Conservation (phyloP, 2,113 vertebrate genomes). For the Gymnorhina tibicen region DNA sequence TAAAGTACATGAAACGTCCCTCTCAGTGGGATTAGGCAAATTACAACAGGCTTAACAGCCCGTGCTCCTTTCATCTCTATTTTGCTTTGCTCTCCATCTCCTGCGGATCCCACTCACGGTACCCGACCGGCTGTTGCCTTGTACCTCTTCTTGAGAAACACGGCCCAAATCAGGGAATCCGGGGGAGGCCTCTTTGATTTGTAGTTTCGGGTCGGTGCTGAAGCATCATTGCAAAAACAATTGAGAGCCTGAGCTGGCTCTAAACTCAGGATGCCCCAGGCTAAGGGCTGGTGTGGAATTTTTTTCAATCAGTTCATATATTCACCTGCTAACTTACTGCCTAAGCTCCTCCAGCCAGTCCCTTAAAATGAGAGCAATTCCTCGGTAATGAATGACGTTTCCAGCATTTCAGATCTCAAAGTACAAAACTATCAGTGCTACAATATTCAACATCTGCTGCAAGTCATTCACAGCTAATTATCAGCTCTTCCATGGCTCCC, state of each 20-base stretch:
- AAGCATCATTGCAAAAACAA: neutral
- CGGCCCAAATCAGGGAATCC: neutral
- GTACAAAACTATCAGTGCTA: neutral
- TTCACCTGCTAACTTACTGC: neutral
- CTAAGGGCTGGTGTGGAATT: neutral
- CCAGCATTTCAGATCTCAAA: neutral
- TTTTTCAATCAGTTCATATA: neutral
- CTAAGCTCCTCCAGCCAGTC: neutral
- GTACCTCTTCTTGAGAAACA: neutral
- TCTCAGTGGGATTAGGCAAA: neutral
- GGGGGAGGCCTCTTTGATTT: neutral
- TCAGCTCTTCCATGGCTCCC: neutral
- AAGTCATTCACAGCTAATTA: neutral
- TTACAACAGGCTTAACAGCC: neutral
- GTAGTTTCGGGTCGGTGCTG: neutral
- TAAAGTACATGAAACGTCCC: neutral
- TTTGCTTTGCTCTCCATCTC: neutral
- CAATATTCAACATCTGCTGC: neutral
- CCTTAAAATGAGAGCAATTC: neutral
- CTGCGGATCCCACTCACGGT: fast-evolving
- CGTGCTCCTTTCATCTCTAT: neutral
- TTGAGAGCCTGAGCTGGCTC: neutral
- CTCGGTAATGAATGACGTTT: neutral
- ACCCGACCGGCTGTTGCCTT: neutral
- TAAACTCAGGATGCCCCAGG: neutral